phyloP scores from a whole-genome alignment of 2,113 vertebrate genomes.

The Colossoma macropomum region DNA sequence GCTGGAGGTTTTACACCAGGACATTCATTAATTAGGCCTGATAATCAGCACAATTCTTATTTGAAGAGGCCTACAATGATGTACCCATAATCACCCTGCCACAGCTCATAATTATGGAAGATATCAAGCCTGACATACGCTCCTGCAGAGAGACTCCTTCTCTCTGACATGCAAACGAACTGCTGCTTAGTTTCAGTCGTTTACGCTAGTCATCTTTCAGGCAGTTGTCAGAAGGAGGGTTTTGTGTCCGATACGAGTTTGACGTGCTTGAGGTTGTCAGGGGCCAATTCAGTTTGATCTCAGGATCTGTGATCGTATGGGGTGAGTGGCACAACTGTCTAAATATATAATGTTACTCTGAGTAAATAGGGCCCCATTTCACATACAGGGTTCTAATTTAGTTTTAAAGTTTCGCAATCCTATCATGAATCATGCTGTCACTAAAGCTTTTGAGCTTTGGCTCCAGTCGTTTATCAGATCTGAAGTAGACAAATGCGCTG shows the following conservation, averaged over 20 bases:
- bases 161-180: not conserved
- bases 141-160: not conserved
- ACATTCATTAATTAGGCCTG: slow-evolving; percentile 49
- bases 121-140: slow-evolving; percentile 27
- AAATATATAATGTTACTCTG: slow-evolving; percentile 14
- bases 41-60: slow-evolving; percentile 41
- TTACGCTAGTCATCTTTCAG: slow-evolving; percentile 1
- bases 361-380: not conserved
- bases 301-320: not conserved
- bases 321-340: slow-evolving; percentile 12
- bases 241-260: not conserved
- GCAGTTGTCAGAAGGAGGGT: not conserved
- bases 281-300: not conserved
- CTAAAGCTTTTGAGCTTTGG: not conserved
- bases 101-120: slow-evolving; percentile 31
- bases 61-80: slow-evolving; percentile 32
- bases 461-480: not conserved
- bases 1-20: slow-evolving; percentile 39
- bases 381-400: not conserved
- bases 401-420: not conserved
- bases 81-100: slow-evolving; percentile 46
- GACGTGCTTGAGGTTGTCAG: not conserved
- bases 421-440: not conserved
- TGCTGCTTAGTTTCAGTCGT: slow-evolving; percentile 13
- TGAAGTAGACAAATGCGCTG: not conserved